These are phyloP conservation scores for Philypnodon macrostomus DNA, from an alignment of 2,797 vertebrate species.

Conservation along the genomic window DNA sequence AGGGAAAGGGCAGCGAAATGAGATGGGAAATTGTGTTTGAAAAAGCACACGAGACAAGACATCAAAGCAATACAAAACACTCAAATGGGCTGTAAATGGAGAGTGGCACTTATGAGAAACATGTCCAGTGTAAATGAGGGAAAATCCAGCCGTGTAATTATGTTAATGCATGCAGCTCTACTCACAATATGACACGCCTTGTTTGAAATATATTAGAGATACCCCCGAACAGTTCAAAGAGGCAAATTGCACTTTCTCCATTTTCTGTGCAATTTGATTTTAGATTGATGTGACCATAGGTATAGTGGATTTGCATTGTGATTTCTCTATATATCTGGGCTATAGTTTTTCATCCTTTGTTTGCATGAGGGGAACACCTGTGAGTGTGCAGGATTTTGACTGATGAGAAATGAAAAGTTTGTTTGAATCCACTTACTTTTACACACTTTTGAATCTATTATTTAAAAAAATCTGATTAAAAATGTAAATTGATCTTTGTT, in stretches of 20 bases:
- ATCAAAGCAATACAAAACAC: slow-evolving; percentile 31
- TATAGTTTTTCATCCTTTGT: neutral
- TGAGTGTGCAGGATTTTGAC: neutral
- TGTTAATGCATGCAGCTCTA: slow-evolving; percentile 32
- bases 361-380: neutral
- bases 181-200: slow-evolving; percentile 26
- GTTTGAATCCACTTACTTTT: neutral
- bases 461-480: too few species aligned
- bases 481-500: too few species aligned
- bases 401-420: neutral
- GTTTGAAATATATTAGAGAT: slow-evolving; percentile 29
- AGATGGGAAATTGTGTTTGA: neutral
- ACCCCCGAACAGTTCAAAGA: slow-evolving; percentile 6
- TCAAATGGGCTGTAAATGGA: slow-evolving; percentile 31
- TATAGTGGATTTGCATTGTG: neutral
- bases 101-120: slow-evolving; percentile 32
- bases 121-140: slow-evolving; percentile 30
- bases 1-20: neutral
- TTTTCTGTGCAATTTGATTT: neutral
- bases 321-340: neutral
- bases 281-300: neutral
- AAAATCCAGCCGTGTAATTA: slow-evolving; percentile 40
- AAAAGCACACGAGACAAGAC: neutral
- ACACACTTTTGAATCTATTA: too few species aligned
- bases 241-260: neutral